Conservation (phyloP, 2,797 vertebrate species). For the Triplophysa bombifrons region DNA sequence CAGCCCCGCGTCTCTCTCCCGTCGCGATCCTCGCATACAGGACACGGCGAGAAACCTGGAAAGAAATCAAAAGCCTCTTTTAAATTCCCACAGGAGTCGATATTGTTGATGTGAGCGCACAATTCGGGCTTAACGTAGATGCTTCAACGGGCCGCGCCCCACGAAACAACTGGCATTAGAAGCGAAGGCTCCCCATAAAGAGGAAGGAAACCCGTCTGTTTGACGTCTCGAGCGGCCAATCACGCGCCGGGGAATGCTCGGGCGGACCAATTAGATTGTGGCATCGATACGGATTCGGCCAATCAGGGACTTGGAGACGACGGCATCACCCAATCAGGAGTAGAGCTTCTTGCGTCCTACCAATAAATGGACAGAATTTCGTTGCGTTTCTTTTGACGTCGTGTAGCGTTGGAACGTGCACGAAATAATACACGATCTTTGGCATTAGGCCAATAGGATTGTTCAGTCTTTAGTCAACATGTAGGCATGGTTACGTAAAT, state of each 20-base stretch:
- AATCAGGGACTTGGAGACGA: conserved; percentile 31
- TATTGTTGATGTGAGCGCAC: not conserved
- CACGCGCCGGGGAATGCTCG: not conserved
- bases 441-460: conserved; percentile 5
- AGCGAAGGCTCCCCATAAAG: conserved; percentile 47
- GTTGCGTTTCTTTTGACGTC: conserved; percentile 39
- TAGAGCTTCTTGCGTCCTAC: not conserved
- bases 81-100: not conserved
- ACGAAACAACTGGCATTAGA: conserved; percentile 45
- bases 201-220: conserved; percentile 59
- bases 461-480: conserved; percentile 19
- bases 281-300: not conserved
- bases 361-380: conserved; percentile 31
- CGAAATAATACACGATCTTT: not conserved
- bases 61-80: conserved; percentile 17
- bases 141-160: conserved; percentile 57
- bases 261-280: conserved; percentile 39
- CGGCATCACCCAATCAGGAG: conserved; percentile 25
- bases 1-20: conserved; percentile 67
- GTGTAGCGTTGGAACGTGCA: conserved; percentile 43
- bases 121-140: not conserved
- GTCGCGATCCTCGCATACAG: conserved; percentile 76
- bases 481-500: not conserved
- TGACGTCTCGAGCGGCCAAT: conserved; percentile 54
- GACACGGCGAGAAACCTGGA: conserved; percentile 70